A percentile compares a stretch with the other conserved stretches of the same genome.
These are phyloP conservation scores for Samia ricini DNA, from an alignment of 1,140 invertebrate species.

Conservation along the genomic window DNA sequence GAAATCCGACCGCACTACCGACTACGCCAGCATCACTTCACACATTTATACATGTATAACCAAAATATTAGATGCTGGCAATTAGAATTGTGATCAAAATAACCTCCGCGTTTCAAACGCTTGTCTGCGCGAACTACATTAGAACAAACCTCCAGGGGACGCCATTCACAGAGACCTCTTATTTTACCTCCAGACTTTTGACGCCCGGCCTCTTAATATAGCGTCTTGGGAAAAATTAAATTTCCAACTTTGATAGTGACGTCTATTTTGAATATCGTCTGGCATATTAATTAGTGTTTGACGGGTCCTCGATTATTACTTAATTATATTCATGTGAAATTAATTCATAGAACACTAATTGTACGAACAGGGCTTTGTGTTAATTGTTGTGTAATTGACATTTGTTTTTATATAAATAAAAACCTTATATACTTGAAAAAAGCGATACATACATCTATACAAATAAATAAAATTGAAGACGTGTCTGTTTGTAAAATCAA, in stretches of 20 bases:
- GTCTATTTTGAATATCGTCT: neutral
- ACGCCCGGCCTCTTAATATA: conserved; percentile 14
- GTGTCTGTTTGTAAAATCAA: too few relatives aligned
- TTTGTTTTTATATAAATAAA: too few relatives aligned
- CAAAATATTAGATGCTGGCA: neutral
- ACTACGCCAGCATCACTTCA: too few relatives aligned
- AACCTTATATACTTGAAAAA: too few relatives aligned
- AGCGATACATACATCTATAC: too few relatives aligned
- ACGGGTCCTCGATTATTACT: neutral
- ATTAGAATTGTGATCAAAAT: neutral
- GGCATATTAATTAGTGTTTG: neutral
- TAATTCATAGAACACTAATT: too few relatives aligned
- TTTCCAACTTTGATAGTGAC: neutral
- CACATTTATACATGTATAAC: too few relatives aligned
- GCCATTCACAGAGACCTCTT: conserved; percentile 10
- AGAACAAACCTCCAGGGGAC: conserved; percentile 6
- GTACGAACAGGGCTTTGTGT: too few relatives aligned
- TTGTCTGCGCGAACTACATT: neutral
- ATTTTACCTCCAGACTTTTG: conserved; percentile 21
- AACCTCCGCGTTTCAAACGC: neutral
- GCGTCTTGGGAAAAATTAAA: conserved; percentile 11
- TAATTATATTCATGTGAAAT: neutral
- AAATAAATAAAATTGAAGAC: too few relatives aligned
- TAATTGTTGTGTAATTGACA: too few relatives aligned
- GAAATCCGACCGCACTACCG: too few relatives aligned